Evolutionary conservation across 1,140 invertebrate species (phyloP).

Genomic region (Drosophila orena): DNA sequence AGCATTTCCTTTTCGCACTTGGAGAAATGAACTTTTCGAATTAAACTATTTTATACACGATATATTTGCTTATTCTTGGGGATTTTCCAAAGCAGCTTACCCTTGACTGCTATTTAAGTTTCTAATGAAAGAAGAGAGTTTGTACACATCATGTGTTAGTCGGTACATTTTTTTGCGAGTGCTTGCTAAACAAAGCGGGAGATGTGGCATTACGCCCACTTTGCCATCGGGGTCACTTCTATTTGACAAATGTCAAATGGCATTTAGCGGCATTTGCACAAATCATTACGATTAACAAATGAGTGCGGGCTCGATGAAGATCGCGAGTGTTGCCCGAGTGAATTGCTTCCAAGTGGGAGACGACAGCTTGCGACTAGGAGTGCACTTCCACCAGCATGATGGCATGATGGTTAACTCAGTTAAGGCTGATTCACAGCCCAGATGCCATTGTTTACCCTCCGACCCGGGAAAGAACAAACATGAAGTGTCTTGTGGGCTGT

Average conservation of each 20-base stretch:
- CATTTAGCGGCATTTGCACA: constrained; percentile 77
- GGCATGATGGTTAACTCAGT: constrained; percentile 60
- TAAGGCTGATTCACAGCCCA: constrained; percentile 30
- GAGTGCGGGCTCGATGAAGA: constrained; percentile 24
- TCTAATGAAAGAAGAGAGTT: background rate
- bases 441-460: constrained; percentile 32
- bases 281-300: constrained; percentile 82
- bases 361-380: constrained; percentile 22
- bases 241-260: constrained; percentile 71
- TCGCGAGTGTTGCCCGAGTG: constrained; percentile 4
- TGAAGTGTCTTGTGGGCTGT: constrained; percentile 50
- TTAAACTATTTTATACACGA: background rate
- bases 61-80: background rate
- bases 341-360: constrained; percentile 17
- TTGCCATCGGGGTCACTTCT: constrained; percentile 36
- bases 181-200: background rate
- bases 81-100: background rate
- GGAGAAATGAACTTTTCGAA: background rate
- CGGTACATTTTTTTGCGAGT: background rate
- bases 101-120: background rate
- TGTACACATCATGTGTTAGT: no score
- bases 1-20: constrained; percentile 55
- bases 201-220: constrained; percentile 3
- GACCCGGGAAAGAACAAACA: constrained; percentile 12
- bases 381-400: constrained; percentile 40